Evolutionary conservation across 2,113 vertebrate genomes (phyloP).

Genomic region (Microtus pennsylvanicus): DNA sequence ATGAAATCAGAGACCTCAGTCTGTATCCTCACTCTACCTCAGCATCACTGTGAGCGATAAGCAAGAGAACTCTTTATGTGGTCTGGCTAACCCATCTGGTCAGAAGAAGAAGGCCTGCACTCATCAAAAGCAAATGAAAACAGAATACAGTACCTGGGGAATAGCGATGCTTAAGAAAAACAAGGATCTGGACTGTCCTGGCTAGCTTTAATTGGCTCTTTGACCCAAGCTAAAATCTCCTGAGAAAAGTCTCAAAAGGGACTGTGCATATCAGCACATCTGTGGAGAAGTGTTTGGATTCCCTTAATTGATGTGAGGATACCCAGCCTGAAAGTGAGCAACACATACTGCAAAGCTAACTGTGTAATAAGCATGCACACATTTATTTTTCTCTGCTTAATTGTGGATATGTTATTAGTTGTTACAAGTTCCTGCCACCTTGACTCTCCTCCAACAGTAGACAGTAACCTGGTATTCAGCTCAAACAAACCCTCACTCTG

Average conservation of each 20-base stretch:
- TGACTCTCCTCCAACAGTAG: background rate
- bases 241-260: background rate
- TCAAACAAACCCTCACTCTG: background rate
- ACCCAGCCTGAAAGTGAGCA: no score
- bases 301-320: background rate
- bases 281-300: background rate
- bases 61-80: background rate
- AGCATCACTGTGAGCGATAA: background rate
- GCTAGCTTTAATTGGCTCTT: background rate
- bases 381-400: background rate
- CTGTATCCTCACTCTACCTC: background rate
- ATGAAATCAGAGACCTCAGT: background rate
- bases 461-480: background rate
- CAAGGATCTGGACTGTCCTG: background rate
- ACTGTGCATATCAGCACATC: background rate
- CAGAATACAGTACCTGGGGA: background rate
- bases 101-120: background rate
- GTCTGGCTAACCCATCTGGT: background rate
- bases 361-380: no score
- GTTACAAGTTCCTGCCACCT: background rate
- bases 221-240: background rate
- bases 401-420: no score
- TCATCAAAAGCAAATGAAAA: background rate
- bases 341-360: background rate
- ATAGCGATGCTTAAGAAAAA: background rate